phyloP scores from a whole-genome alignment of 2,888 invertebrate species.

The Drosophila mimetica region DNA sequence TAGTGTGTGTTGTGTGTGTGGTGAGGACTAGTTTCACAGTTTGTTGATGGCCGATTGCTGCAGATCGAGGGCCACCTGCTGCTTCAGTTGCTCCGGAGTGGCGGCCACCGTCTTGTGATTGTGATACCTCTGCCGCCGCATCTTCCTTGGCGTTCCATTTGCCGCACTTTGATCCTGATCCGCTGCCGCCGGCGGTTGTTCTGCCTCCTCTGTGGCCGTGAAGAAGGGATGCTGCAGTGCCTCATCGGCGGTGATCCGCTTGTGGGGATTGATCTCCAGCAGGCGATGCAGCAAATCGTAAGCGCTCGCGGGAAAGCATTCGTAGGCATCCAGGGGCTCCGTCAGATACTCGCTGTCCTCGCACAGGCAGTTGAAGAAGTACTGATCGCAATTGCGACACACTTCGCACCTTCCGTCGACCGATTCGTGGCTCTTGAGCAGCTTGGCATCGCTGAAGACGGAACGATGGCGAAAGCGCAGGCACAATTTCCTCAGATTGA shows the following conservation, averaged over 20 bases:
- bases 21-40: constrained; percentile 44
- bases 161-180: neutral
- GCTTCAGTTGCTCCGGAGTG: constrained; percentile 20
- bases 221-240: constrained; percentile 92
- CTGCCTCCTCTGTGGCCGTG: constrained; percentile 38
- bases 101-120: constrained; percentile 26
- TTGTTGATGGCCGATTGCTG: constrained; percentile 34
- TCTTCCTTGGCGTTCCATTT: constrained; percentile 6
- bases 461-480: constrained; percentile 83
- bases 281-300: constrained; percentile 90
- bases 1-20: too few species aligned
- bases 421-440: constrained; percentile 74
- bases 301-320: constrained; percentile 88
- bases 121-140: constrained; percentile 50
- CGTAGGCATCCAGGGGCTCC: constrained; percentile 80
- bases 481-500: constrained; percentile 85
- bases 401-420: constrained; percentile 75
- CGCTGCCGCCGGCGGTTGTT: neutral
- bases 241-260: constrained; percentile 89
- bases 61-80: constrained; percentile 21
- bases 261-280: constrained; percentile 91
- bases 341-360: constrained; percentile 74
- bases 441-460: constrained; percentile 77
- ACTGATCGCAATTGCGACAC: constrained; percentile 84
- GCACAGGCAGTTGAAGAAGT: constrained; percentile 84